Base-by-base conservation (phyloP, 2,113 vertebrate genomes). In the Neogobius melanostomus region DNA sequence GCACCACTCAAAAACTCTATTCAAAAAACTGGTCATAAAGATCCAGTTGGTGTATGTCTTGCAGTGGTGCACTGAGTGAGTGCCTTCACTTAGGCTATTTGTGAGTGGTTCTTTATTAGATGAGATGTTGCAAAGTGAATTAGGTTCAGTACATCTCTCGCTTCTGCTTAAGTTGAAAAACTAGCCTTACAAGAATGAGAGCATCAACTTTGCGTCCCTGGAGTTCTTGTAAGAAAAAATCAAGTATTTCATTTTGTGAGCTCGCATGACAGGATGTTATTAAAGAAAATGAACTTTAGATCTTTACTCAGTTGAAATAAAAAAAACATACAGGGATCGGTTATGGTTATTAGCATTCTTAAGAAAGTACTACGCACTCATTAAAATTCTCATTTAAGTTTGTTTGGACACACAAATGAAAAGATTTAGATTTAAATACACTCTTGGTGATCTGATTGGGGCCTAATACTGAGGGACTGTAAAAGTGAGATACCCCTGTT, bases 371-470 rank as follows among this genome's bases (percentile, higher is more conserved):
- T 6, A 6, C 36, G 6, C 8, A 48, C 43, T 57, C 57, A 75
- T 68, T 59, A 57, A 69, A 68, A 52, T 48, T 7, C 50, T 71
- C 15, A 68, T 82, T 69, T 76, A 56, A 63, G 49, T 76, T 49
- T 72, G 71, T 70, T 80, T 81, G 63, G 21, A 15, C 54, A 14
- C 65, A 65, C 74, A 46, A 83, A 72, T 76, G 62, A 74, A 72
- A 79, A 72, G 42, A 69, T 73, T 68, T 67, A 7, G 61, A 69
- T 70, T 65, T n/a, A 47, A 65, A 75, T 66, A 28, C 71, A 44
- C 65, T 73, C 10, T 57, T 67, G 66, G 47, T 62, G 57, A 66
- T 82, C 72, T 66, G n/a, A 81, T 74, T 51, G 66, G 52, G 65
- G 54, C 47, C 71, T 75, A 67, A 78, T 67, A 11, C 53, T 68